phyloP scores from a whole-genome alignment of 2,888 invertebrate species.

The Aspidapion aeneum region DNA sequence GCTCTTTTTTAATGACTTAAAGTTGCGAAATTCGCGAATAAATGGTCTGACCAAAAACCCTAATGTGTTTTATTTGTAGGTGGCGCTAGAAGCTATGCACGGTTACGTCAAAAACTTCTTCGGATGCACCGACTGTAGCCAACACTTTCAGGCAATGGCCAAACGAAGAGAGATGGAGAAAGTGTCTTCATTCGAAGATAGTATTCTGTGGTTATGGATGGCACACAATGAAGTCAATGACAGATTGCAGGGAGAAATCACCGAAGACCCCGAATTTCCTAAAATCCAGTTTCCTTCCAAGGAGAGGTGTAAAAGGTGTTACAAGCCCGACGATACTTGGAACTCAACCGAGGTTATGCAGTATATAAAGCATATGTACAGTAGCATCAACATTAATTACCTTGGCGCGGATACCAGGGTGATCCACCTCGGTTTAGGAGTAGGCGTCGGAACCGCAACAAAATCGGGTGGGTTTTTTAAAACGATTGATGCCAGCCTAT shows the following conservation, averaged over 20 bases:
- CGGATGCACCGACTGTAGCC: slow-evolving; percentile 86
- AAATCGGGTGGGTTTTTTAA: slow-evolving; percentile 33
- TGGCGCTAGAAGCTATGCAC: slow-evolving; percentile 80
- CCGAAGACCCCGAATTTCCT: slow-evolving; percentile 87
- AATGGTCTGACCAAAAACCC: too few species aligned
- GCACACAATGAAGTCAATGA: slow-evolving; percentile 93
- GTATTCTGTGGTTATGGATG: slow-evolving; percentile 90
- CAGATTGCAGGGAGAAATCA: slow-evolving; percentile 77
- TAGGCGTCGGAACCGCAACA: slow-evolving; percentile 10
- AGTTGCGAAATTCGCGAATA: too few species aligned
- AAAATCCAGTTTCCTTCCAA: slow-evolving; percentile 85
- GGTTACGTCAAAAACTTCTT: slow-evolving; percentile 91
- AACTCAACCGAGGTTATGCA: slow-evolving; percentile 59
- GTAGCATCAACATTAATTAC: slow-evolving; percentile 49
- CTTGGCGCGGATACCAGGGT: slow-evolving; percentile 45
- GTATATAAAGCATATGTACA: slow-evolving; percentile 59
- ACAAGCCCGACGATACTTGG: slow-evolving; percentile 54
- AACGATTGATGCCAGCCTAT: slow-evolving; percentile 45
- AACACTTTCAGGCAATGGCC: slow-evolving; percentile 89
- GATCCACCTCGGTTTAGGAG: slow-evolving; percentile 38
- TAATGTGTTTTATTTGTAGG: too few species aligned
- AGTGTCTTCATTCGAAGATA: slow-evolving; percentile 68
- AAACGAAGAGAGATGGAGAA: slow-evolving; percentile 63
- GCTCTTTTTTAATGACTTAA: too few species aligned
- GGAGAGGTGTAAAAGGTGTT: slow-evolving; percentile 66